These are phyloP conservation scores for Alosa sapidissima DNA, from an alignment of 2,797 vertebrate genomes.

Conservation along the genomic window DNA sequence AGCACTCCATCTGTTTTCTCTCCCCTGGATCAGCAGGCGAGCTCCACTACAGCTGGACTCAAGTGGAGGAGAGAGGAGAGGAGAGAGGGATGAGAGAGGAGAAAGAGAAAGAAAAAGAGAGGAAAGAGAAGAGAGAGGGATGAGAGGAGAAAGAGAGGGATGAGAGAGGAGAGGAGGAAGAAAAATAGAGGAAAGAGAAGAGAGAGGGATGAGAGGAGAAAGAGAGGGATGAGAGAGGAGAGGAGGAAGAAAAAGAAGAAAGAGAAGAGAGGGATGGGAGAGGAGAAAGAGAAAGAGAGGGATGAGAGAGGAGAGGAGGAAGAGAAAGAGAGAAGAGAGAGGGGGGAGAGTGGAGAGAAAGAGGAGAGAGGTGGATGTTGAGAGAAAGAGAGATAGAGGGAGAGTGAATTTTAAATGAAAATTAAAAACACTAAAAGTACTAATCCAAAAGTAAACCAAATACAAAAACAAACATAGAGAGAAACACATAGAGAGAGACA, in stretches of 20 bases:
- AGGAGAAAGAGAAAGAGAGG: neutral
- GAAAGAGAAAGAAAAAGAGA: neutral
- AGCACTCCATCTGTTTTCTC: constrained; percentile 59
- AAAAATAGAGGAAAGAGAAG: neutral
- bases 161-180: neutral
- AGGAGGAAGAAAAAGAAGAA: neutral
- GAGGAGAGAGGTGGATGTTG: no score
- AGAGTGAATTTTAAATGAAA: no score
- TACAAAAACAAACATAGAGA: no score
- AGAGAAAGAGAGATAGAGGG: no score
- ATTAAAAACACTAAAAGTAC: no score
- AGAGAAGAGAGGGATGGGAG: neutral
- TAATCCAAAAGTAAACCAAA: no score
- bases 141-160: neutral
- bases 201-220: neutral
- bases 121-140: neutral
- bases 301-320: no score
- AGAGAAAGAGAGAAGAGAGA: no score
- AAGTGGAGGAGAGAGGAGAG: neutral
- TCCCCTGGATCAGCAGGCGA: constrained; percentile 45
- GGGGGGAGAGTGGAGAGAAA: no score
- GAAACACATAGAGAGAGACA: no score
- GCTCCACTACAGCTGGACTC: constrained; percentile 15
- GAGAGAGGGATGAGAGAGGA: neutral
- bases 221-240: neutral